Evolutionary conservation across 1,140 invertebrate species (phyloP).

Genomic region (Daktulosphaira vitifoliae): DNA sequence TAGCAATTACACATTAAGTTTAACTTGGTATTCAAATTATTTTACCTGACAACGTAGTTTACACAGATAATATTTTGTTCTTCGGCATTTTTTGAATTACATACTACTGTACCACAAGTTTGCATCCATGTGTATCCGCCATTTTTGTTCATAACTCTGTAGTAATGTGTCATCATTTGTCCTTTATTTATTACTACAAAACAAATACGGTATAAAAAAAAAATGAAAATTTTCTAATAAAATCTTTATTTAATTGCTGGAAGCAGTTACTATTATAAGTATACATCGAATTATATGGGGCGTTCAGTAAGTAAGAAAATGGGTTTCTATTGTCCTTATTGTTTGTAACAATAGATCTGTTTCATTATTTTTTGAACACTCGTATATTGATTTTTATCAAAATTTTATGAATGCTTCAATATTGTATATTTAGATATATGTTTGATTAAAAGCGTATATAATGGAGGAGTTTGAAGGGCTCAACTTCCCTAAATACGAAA

Average conservation of each 20-base stretch:
- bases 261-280: not conserved
- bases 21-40: too few species aligned
- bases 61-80: conserved; percentile 94
- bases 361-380: not conserved
- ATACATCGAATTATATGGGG: not conserved
- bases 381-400: too few species aligned
- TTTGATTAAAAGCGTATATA: too few species aligned
- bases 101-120: conserved; percentile 92
- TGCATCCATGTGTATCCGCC: conserved; percentile 94
- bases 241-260: not conserved
- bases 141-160: conserved; percentile 88
- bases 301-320: too few species aligned
- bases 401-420: not conserved
- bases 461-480: too few species aligned
- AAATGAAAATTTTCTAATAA: not conserved
- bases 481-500: too few species aligned
- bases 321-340: too few species aligned
- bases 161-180: conserved; percentile 92
- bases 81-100: conserved; percentile 87
- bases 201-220: conserved; percentile 37
- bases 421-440: too few species aligned
- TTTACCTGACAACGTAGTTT: conserved; percentile 85
- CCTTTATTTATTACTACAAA: conserved; percentile 89
- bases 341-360: too few species aligned
- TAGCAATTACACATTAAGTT: too few species aligned